Evolutionary conservation across 2,113 vertebrate species (phyloP), one percentile per base, ranked within the genome.

Genomic region (Nothobranchius furzeri): DNA sequence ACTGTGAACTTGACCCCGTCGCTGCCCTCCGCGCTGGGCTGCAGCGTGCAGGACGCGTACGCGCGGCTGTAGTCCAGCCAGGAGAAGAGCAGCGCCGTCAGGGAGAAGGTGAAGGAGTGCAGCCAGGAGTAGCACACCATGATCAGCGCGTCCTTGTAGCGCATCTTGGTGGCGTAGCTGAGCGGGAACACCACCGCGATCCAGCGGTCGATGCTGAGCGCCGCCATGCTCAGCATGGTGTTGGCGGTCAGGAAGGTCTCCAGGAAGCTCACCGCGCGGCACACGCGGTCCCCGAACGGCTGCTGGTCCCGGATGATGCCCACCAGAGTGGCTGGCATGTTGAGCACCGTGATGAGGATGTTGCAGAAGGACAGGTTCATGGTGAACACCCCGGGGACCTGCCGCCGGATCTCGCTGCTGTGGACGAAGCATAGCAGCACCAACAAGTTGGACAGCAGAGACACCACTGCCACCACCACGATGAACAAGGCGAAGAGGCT

Each of bases 321-420:
- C 81, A 94, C 79, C 70, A 94, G 60, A 1, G 93, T 95, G 75
- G 94, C 91, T 60, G 93, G 93, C 94, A 95, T 94, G 91, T 94
- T 94, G 20, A 94, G 74, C 3, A 94, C 85, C 0, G 92, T 93
- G 74, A 93, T 93, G 61, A 95, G 94, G 51, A 94, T 91, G 90
- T 94, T 95, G 93, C 95, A 94, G 69, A 93, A 90, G 11, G 93
- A 95, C 87, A 93, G 79, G 87, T 93, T 96, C 90, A 93, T 93
- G 88, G 90, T 94, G 89, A 94, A 94, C 12, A 95, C 80, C 12
- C 94, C 94, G 48, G 92, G 91, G 17, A 94, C 94, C 85, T 95
- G 94, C 54, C 90, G 90, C 82, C 94, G 92, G 68, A 94, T 95
- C 88, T 95, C 92, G 70, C 89, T 89, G 87, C 95, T 94, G 90